Evolutionary conservation across 2,113 vertebrate genomes (phyloP), one percentile per base, ranked within the genome.

Genomic region (Antigone vipio): DNA sequence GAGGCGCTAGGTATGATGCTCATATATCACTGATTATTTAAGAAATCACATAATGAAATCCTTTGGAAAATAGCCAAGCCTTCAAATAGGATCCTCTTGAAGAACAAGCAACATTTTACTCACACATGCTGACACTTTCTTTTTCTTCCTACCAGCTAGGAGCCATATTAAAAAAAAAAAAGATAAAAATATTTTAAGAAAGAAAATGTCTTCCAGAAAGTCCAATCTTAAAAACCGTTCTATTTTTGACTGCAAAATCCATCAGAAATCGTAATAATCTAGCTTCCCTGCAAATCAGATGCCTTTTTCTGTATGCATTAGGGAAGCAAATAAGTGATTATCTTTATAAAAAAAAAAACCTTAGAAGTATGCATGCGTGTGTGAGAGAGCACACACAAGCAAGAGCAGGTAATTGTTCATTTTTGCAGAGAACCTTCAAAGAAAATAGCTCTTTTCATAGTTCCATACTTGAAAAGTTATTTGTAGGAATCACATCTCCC

Each of bases 391-490:
- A 0, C 34, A 35, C 24, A n/a, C 69, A 76, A 86, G 66, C 86
- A 79, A 80, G 73, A 94, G 62, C 94, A 97, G 55, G 85, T 71
- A 97, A 97, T 94, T 97, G 96, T 55, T 98, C 95, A 91, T 96
- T 97, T 98, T 49, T 95, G 89, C 79, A 96, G 82, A 97, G 76
- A 97, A 85, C 34, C 88, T 95, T 97, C 83, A 96, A 97, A 97
- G 88, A 96, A 98, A 98, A 97, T 92, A 96, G 69, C 84, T 96
- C 73, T 97, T 95, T 97, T 97, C 93, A 96, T 77, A 98, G 91
- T 95, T 95, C 91, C 90, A 52, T 79, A 96, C 62, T 95, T 89
- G 89, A 96, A 92, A 95, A 96, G 83, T 97, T 97, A 98, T 97
- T 97, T 97, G 88, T 85, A 93, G 92, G 96, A 98, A 96, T 95